Percentiles rank a stretch among this genome's conserved stretches.
Evolutionary conservation across 2,113 vertebrate species (phyloP).

Genomic region (Pholis gunnellus): DNA sequence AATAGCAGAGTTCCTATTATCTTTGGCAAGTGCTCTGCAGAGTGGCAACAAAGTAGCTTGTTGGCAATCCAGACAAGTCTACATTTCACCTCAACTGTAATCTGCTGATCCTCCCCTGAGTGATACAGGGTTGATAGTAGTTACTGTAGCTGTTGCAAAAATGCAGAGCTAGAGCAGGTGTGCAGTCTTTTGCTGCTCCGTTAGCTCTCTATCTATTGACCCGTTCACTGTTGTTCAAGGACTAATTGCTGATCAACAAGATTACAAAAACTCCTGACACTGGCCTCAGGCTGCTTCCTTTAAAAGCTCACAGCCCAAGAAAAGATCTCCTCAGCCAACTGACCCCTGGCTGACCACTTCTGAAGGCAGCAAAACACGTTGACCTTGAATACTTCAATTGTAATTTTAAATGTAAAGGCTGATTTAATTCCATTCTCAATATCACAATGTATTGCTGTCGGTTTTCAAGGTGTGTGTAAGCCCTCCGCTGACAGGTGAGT

Average conservation of each 20-base stretch:
- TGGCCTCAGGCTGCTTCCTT: slow-evolving; percentile 65
- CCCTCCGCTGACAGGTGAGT: slow-evolving; percentile 42
- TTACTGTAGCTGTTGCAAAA: slow-evolving; percentile 29
- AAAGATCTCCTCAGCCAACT: slow-evolving; percentile 23
- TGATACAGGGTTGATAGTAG: slow-evolving; percentile 38
- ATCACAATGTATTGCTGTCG: slow-evolving; percentile 24
- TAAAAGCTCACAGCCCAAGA: slow-evolving; percentile 19
- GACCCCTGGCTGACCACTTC: slow-evolving; percentile 32
- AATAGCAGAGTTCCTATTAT: slow-evolving; percentile 58
- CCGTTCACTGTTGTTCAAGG: slow-evolving; percentile 71
- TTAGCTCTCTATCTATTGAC: slow-evolving; percentile 74
- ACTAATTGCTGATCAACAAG: slow-evolving; percentile 81
- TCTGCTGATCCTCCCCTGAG: slow-evolving; percentile 52
- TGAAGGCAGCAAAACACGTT: slow-evolving; percentile 17
- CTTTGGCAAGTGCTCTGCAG: slow-evolving; percentile 54
- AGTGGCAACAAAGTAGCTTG: slow-evolving; percentile 56
- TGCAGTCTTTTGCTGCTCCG: slow-evolving; percentile 49
- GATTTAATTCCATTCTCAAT: slow-evolving; percentile 20
- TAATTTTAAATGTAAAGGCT: slow-evolving; percentile 1
- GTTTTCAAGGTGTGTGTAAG: slow-evolving; percentile 28
- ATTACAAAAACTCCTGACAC: slow-evolving; percentile 69
- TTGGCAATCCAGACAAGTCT: slow-evolving; percentile 51
- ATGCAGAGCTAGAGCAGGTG: slow-evolving; percentile 61
- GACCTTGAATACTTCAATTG: slow-evolving; percentile 61
- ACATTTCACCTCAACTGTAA: slow-evolving; percentile 39